Percentiles rank a stretch among this genome's conserved stretches.
Conservation (phyloP, 2,888 invertebrate genomes). For the Mycogona germanica region DNA sequence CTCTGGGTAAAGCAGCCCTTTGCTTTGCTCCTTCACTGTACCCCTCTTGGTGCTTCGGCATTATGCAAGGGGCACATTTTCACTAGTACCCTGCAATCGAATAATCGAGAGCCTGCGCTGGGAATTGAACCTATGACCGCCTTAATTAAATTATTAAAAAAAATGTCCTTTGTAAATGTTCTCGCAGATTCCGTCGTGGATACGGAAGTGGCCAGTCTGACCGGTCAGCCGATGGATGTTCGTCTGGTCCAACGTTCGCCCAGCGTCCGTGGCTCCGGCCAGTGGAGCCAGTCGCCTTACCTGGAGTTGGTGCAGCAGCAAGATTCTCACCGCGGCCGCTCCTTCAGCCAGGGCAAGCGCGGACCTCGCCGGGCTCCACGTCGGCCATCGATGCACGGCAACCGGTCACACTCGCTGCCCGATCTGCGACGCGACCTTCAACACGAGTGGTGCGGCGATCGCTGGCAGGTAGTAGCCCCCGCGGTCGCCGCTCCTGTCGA, state of each 20-base stretch:
- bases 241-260: constrained; percentile 41
- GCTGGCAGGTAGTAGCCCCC: neutral
- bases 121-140: too few species aligned
- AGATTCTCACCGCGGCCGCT: constrained; percentile 9
- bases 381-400: neutral
- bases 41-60: too few species aligned
- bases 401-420: constrained; percentile 6
- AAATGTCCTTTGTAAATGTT: neutral
- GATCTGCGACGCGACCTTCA: neutral
- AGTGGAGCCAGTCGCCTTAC: constrained; percentile 28
- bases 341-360: constrained; percentile 13
- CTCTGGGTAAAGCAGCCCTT: too few species aligned
- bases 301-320: neutral
- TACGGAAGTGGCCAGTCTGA: constrained; percentile 9
- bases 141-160: too few species aligned
- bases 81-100: too few species aligned
- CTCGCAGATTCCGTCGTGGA: constrained; percentile 10
- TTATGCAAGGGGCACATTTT: too few species aligned
- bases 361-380: constrained; percentile 7
- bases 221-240: constrained; percentile 11
- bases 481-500: neutral
- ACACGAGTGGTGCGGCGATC: neutral
- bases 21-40: too few species aligned
- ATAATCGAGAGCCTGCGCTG: too few species aligned
- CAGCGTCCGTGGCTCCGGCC: constrained; percentile 49